These are phyloP conservation scores for Diploscapter pachys DNA, from an alignment of 1,140 invertebrate species.

Conservation along the genomic window DNA sequence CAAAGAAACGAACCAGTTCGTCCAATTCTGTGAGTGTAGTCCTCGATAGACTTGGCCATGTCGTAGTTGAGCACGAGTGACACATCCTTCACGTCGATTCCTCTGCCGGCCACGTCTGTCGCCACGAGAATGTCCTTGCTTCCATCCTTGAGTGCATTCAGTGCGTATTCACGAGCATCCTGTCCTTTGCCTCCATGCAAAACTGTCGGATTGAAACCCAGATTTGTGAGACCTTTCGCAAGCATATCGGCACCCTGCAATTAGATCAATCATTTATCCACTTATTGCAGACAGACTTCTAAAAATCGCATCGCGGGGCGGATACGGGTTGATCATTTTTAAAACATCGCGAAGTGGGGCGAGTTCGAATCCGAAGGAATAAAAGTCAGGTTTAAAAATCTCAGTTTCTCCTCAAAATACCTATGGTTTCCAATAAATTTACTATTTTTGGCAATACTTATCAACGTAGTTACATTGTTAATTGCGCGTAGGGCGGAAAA, in stretches of 20 bases:
- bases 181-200: constrained; percentile 99
- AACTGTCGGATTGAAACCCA: constrained; percentile 92
- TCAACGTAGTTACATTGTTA: too few species aligned
- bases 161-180: constrained; percentile 96
- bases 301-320: too few species aligned
- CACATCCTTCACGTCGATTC: constrained; percentile 99
- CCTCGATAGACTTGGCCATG: constrained; percentile 94
- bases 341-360: too few species aligned
- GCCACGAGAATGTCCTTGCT: constrained; percentile 96
- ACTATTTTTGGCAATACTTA: too few species aligned
- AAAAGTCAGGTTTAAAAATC: too few species aligned
- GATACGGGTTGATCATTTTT: too few species aligned
- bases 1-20: constrained; percentile 68
- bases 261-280: background rate
- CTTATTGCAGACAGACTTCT: too few species aligned
- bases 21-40: constrained; percentile 98
- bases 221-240: constrained; percentile 91
- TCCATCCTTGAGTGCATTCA: constrained; percentile 82
- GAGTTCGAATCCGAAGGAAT: too few species aligned
- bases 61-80: constrained; percentile 85
- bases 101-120: constrained; percentile 97
- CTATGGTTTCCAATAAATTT: too few species aligned
- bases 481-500: too few species aligned
- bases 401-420: too few species aligned
- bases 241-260: constrained; percentile 84